These are phyloP conservation scores for Drosophila kuntzei DNA, from an alignment of 2,888 invertebrate species.

Conservation along the genomic window DNA sequence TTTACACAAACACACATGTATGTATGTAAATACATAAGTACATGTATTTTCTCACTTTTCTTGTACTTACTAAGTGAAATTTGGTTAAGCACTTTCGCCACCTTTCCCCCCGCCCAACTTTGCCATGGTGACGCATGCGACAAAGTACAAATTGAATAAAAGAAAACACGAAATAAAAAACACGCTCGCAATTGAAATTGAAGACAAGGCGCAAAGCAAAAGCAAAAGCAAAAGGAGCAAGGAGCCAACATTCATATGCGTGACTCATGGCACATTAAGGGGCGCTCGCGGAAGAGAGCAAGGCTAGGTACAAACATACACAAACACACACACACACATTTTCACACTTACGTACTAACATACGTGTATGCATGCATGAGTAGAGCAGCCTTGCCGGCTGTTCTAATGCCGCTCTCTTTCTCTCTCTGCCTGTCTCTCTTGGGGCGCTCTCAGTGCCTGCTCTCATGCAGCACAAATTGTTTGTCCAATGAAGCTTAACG, in stretches of 20 bases:
- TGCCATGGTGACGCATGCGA: conserved; percentile 60
- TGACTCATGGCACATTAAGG: conserved; percentile 62
- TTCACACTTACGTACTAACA: background rate
- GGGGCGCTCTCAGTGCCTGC: conserved; percentile 2
- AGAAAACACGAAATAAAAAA: conserved; percentile 27
- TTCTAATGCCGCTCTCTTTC: conserved; percentile 4
- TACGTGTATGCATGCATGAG: conserved; percentile 4
- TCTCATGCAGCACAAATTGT: conserved; percentile 22
- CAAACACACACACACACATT: conserved; percentile 7
- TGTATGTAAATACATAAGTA: background rate
- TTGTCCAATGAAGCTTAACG: conserved; percentile 24
- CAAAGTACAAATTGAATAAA: conserved; percentile 26
- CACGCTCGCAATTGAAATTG: conserved; percentile 11
- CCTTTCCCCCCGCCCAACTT: conserved; percentile 5
- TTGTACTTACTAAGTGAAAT: conserved; percentile 29
- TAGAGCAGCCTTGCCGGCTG: conserved; percentile 36
- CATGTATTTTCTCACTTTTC: conserved; percentile 28
- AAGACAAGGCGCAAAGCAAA: conserved; percentile 16
- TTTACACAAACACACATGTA: conserved; percentile 4
- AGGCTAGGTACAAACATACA: conserved; percentile 15
- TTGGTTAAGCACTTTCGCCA: conserved; percentile 20
- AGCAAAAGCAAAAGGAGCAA: conserved; percentile 37
- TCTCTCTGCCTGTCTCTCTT: background rate
- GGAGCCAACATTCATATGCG: conserved; percentile 61
- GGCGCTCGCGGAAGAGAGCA: background rate